phyloP scores from a whole-genome alignment of 53 echinoderm and acorn worm species.

The Echinarachnius parma region DNA sequence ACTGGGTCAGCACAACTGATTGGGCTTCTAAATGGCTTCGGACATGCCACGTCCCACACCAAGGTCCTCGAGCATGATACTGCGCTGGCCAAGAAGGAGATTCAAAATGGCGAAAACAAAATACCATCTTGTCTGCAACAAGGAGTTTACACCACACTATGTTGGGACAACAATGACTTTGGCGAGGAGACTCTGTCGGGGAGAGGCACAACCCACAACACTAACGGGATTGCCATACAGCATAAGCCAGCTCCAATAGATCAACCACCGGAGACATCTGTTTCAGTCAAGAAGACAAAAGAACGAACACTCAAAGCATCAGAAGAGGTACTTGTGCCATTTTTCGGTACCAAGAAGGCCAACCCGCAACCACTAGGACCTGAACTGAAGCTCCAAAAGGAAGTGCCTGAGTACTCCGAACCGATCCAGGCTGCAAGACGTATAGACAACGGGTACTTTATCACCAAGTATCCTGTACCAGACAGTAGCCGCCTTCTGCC shows the following conservation, averaged over 20 bases:
- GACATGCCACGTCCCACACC: slow-evolving; percentile 40
- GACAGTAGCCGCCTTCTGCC: slow-evolving; percentile 7
- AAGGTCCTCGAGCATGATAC: slow-evolving; percentile 64
- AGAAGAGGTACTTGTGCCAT: slow-evolving; percentile 2
- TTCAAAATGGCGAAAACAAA: neutral
- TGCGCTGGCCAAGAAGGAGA: slow-evolving; percentile 27
- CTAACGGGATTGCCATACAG: slow-evolving; percentile 49
- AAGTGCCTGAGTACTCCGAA: too few species aligned
- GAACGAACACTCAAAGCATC: slow-evolving; percentile 26
- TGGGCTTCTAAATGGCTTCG: slow-evolving; percentile 58
- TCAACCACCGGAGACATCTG: slow-evolving; percentile 18
- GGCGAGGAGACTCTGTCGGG: slow-evolving; percentile 62
- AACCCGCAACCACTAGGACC: slow-evolving; percentile 5
- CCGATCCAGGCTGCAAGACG: too few species aligned
- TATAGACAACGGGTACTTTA: too few species aligned
- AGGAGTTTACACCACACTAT: slow-evolving; percentile 36
- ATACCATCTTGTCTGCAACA: slow-evolving; percentile 6
- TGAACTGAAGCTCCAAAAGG: neutral
- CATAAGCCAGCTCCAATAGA: neutral
- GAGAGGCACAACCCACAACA: slow-evolving; percentile 65
- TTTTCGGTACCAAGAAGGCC: slow-evolving; percentile 9
- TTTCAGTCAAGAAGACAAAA: too few species aligned
- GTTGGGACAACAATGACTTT: slow-evolving; percentile 63
- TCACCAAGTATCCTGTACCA: too few species aligned
- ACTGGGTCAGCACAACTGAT: slow-evolving; percentile 60